Base-by-base conservation (phyloP, 2,888 invertebrate genomes). In the Heliconius cydno region DNA sequence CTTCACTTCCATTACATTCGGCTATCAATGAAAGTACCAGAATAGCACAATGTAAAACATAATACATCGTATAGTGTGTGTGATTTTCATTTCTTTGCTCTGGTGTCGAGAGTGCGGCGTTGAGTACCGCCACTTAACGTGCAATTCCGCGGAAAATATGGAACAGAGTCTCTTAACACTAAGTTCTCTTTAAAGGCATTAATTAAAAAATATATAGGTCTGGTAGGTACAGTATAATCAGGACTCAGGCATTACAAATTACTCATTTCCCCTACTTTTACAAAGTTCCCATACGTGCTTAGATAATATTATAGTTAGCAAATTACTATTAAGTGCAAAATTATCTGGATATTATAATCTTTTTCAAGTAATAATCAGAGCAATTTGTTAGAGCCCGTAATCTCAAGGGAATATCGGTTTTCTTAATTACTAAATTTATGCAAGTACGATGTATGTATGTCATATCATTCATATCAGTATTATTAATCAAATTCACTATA, bases 361-460 rank as follows among this genome's bases (percentile, higher is more conserved):
- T 73, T 71, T 73, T 73, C n/a, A 73, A 57, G 34, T 25, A 60
- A 73, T 73, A 73, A 73, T 73, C 73, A 73, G 60, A 34, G 60
- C 34, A 73, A 73, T 73, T 73, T 73, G 73, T 73, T 73, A 4
- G 15, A 60, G 41, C 1, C 6, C 34, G 19, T 9, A 73, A 73
- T 73, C 73, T 73, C 34, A 34, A 60, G n/a, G 15, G n/a, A 73
- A 73, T 73, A 73, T 73, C 73, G n/a, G 1, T 60, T 60, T 34
- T 57, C 34, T 73, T 73, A 60, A 73, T 73, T 72, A 72, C 71
- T 52, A 72, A 72, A 72, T 72, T 52, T 73, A 73, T 73, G 73
- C 60, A 73, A 52, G n/a, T 28, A 28, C 6, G 2, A 7, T 52
- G 7, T 52, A 22, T 7, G 63, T 63, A 63, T 63, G 22, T 22